These are phyloP conservation scores for Genyomyrus donnyi DNA, from an alignment of 2,113 vertebrate genomes.

Conservation along the genomic window DNA sequence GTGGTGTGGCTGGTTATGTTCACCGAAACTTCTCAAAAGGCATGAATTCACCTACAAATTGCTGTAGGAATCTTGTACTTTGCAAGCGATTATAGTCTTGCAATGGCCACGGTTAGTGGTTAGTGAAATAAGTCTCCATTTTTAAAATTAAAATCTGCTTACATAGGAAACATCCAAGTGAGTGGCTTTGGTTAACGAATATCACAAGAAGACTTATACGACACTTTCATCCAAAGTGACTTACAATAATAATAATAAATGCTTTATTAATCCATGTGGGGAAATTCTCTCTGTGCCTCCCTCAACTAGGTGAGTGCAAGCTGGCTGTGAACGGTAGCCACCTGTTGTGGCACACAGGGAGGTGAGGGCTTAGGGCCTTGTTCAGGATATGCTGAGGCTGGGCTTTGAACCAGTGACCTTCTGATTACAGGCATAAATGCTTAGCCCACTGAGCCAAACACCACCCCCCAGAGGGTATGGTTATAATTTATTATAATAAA, in stretches of 20 bases:
- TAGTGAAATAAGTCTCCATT: background rate
- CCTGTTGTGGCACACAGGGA: no score
- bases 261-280: no score
- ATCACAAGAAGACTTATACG: background rate
- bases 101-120: background rate
- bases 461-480: no score
- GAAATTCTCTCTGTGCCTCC: no score
- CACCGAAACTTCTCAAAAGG: background rate
- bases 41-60: background rate
- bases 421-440: no score
- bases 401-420: no score
- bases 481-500: no score
- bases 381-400: no score
- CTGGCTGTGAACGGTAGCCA: no score
- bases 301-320: no score
- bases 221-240: background rate
- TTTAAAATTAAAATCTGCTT: background rate
- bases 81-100: background rate
- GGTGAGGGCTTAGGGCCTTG: no score
- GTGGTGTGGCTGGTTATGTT: background rate
- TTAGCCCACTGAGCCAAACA: no score
- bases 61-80: background rate
- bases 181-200: background rate
- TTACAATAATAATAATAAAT: background rate
- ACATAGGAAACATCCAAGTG: background rate